Percentiles rank a stretch among this genome's conserved stretches.
phyloP scores from a whole-genome alignment of 2,888 invertebrate species.

The Drosophila nr. perissopoda region DNA sequence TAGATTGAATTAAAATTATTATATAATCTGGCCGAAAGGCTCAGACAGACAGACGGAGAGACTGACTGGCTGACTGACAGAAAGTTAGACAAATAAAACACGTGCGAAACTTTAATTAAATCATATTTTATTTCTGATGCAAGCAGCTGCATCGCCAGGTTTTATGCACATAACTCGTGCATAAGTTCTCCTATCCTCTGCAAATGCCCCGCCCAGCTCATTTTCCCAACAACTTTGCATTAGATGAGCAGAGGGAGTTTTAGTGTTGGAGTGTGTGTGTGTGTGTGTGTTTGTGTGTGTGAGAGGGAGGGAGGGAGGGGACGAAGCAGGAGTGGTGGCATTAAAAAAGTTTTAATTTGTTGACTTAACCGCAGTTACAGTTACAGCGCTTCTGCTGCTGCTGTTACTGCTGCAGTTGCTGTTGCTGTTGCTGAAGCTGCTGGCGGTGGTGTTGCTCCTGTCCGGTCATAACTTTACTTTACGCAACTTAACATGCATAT shows the following conservation, averaged over 20 bases:
- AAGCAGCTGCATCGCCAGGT: conserved; percentile 42
- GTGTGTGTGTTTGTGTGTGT: background rate
- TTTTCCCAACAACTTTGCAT: conserved; percentile 32
- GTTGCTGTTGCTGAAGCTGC: conserved; percentile 25
- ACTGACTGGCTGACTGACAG: conserved; percentile 8
- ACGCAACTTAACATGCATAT: conserved; percentile 81
- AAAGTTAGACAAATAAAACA: conserved; percentile 51
- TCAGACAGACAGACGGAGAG: conserved; percentile 7
- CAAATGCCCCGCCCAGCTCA: conserved; percentile 15
- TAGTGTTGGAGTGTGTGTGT: background rate
- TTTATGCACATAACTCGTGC: conserved; percentile 75
- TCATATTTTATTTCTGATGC: conserved; percentile 68
- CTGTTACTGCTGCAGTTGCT: conserved; percentile 26
- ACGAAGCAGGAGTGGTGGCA: conserved; percentile 4
- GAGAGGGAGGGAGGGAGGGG: background rate
- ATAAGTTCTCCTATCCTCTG: conserved; percentile 61
- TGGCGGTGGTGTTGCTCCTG: conserved; percentile 40
- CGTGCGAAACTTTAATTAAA: conserved; percentile 80
- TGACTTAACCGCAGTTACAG: conserved; percentile 82
- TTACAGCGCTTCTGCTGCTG: conserved; percentile 48
- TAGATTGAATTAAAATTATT: conserved; percentile 77
- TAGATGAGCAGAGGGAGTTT: conserved; percentile 34
- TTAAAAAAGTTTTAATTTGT: conserved; percentile 79
- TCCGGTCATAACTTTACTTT: conserved; percentile 75
- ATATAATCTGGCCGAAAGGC: conserved; percentile 39